These are phyloP conservation scores for Cryptoblepharus egeriae DNA, from an alignment of 2,797 vertebrate species.

Conservation along the genomic window DNA sequence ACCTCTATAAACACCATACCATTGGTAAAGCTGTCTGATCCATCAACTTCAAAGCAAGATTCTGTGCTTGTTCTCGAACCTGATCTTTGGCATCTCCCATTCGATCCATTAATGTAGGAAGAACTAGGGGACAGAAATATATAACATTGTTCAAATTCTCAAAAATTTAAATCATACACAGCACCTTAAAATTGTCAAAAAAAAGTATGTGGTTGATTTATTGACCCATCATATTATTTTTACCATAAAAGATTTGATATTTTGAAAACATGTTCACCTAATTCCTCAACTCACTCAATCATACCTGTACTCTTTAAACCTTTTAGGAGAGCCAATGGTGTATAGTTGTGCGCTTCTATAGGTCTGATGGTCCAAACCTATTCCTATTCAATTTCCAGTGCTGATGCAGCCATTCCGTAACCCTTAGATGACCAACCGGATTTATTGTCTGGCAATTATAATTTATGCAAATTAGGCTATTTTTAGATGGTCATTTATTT, in stretches of 20 bases:
- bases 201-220: not conserved
- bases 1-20: slow-evolving; percentile 77
- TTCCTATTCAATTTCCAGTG: no score
- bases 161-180: not conserved
- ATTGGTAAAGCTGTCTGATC: slow-evolving; percentile 87
- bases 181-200: not conserved
- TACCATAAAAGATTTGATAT: not conserved
- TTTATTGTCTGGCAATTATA: no score
- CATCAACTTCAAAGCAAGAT: slow-evolving; percentile 90
- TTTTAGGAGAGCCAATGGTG: not conserved
- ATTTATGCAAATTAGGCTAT: no score
- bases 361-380: no score
- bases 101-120: slow-evolving; percentile 90
- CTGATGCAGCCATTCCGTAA: no score
- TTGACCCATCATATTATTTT: not conserved
- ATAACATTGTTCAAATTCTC: not conserved
- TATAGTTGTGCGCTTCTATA: not conserved
- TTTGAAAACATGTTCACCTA: not conserved
- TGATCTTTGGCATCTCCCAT: slow-evolving; percentile 96
- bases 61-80: slow-evolving; percentile 94
- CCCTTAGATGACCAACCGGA: no score
- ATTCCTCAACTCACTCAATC: not conserved
- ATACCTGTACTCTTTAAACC: not conserved
- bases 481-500: no score
- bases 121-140: slow-evolving; percentile 74